These are phyloP conservation scores for Cossypha polioptera DNA, from an alignment of 2,797 vertebrate species.

Conservation along the genomic window DNA sequence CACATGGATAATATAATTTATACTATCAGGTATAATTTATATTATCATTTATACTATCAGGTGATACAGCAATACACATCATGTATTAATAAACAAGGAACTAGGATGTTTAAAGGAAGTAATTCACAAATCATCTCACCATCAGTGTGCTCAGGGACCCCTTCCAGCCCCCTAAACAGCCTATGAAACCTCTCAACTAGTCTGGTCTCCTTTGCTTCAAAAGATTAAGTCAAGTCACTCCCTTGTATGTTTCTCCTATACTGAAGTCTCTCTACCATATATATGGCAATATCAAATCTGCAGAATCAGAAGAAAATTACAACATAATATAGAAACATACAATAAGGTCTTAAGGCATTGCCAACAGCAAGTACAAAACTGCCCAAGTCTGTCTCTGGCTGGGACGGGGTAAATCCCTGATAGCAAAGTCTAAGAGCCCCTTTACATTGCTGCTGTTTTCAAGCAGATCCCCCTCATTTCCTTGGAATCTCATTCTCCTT, in stretches of 20 bases:
- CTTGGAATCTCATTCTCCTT: neutral
- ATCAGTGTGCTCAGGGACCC: neutral
- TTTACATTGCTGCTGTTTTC: neutral
- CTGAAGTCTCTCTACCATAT: neutral
- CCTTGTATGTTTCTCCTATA: neutral
- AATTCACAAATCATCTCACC: neutral
- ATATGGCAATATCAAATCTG: neutral
- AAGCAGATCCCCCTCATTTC: neutral
- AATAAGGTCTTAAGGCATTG: neutral
- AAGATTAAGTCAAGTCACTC: neutral
- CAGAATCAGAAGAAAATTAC: neutral
- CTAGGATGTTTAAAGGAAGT: neutral
- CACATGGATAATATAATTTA: neutral
- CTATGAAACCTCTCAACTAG: neutral
- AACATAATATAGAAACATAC: neutral
- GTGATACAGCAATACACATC: neutral
- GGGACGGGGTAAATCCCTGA: neutral
- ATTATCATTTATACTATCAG: neutral
- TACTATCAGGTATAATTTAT: neutral
- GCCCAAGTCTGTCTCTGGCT: neutral
- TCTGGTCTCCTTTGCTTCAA: neutral
- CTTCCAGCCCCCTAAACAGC: neutral
- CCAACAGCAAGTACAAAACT: neutral
- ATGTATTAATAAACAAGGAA: neutral
- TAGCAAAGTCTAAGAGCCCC: neutral